phyloP scores from a whole-genome alignment of 2,888 invertebrate species.

The Chrysotoxum bicinctum region DNA sequence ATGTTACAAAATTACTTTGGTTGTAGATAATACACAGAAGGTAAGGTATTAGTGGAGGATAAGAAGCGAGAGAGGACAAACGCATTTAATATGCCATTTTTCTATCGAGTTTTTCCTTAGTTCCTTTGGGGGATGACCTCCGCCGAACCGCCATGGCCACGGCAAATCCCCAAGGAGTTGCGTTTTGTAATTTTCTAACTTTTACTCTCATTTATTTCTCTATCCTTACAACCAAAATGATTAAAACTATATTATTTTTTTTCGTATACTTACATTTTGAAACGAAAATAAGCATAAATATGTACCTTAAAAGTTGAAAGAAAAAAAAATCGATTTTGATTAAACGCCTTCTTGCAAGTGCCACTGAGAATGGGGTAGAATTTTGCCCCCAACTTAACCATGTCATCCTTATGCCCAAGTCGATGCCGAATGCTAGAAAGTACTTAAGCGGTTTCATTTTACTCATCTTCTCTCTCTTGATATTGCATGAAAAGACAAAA shows the following conservation, averaged over 20 bases:
- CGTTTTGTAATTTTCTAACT: slow-evolving; percentile 64
- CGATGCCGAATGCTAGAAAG: slow-evolving; percentile 56
- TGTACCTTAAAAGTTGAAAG: neutral
- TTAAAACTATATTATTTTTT: slow-evolving; percentile 67
- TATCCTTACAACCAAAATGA: slow-evolving; percentile 55
- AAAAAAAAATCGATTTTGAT: slow-evolving; percentile 67
- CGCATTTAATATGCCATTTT: slow-evolving; percentile 37
- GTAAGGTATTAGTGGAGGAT: slow-evolving; percentile 56
- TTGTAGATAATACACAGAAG: slow-evolving; percentile 62
- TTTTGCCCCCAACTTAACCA: slow-evolving; percentile 16
- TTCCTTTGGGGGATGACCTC: slow-evolving; percentile 58
- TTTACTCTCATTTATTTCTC: slow-evolving; percentile 50
- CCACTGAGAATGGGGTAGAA: neutral
- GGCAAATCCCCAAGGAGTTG: slow-evolving; percentile 59
- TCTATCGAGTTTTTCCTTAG: slow-evolving; percentile 10
- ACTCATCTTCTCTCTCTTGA: slow-evolving; percentile 42
- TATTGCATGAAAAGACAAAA: slow-evolving; percentile 67
- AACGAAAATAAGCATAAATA: slow-evolving; percentile 29
- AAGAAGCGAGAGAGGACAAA: slow-evolving; percentile 26
- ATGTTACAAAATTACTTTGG: slow-evolving; percentile 57
- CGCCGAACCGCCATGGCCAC: neutral
- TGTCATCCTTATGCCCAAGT: slow-evolving; percentile 36
- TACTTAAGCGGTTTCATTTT: slow-evolving; percentile 52
- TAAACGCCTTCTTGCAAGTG: slow-evolving; percentile 43
- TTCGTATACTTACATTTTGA: slow-evolving; percentile 43